These are phyloP conservation scores for Orientallactaga sibirica DNA, from an alignment of 2,797 vertebrate genomes.

Conservation along the genomic window DNA sequence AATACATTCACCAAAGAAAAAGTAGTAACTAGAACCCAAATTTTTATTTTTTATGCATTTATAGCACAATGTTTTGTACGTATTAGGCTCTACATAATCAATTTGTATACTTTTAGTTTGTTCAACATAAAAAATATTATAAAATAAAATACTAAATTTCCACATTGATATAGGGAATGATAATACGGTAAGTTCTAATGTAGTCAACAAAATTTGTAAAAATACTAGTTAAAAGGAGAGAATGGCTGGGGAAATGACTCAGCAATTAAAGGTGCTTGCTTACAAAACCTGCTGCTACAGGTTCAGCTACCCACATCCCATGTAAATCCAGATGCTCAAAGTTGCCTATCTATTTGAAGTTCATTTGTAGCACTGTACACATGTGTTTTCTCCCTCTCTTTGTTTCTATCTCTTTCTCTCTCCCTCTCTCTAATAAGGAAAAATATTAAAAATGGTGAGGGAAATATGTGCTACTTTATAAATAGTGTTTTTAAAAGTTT, in stretches of 20 bases:
- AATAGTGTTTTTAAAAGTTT: background rate
- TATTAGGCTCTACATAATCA: background rate
- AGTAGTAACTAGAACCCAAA: background rate
- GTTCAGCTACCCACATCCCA: too few species aligned
- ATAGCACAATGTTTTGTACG: background rate
- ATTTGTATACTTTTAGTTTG: slow-evolving; percentile 8
- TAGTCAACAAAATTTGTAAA: background rate
- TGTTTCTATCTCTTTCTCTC: too few species aligned
- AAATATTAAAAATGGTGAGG: background rate
- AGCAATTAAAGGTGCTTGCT: too few species aligned
- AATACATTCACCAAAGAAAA: background rate
- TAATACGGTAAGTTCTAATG: background rate
- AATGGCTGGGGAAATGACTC: too few species aligned
- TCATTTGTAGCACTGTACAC: too few species aligned
- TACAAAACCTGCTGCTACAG: too few species aligned
- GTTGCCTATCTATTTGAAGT: too few species aligned
- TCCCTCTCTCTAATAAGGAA: too few species aligned
- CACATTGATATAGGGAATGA: background rate
- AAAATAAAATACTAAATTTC: background rate
- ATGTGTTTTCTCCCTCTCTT: too few species aligned
- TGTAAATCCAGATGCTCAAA: too few species aligned
- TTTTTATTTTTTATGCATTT: background rate
- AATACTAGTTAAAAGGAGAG: background rate
- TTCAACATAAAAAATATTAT: background rate
- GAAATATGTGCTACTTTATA: background rate